phyloP scores from a whole-genome alignment of 2,113 vertebrate genomes.

The Puntigrus tetrazona region DNA sequence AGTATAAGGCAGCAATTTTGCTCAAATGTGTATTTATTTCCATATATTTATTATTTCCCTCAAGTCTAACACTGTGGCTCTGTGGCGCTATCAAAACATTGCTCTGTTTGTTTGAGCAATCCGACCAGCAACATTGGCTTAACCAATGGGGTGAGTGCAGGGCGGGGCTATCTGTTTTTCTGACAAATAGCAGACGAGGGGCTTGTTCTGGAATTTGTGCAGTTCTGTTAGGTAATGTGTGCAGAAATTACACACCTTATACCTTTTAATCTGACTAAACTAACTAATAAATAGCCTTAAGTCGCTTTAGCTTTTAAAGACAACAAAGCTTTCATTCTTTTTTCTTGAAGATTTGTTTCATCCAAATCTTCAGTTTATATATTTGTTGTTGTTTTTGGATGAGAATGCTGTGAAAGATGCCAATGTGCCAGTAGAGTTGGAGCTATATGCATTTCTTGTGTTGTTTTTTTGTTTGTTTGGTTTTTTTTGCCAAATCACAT shows the following conservation, averaged over 20 bases:
- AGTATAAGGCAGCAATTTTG: neutral
- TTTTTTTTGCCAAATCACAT: conserved; percentile 37
- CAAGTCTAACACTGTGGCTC: neutral
- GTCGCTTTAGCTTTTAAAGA: neutral
- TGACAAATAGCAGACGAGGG: neutral
- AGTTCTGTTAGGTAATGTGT: neutral
- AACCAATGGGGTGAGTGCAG: neutral
- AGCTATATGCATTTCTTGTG: conserved; percentile 25
- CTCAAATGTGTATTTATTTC: neutral
- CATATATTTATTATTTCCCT: neutral
- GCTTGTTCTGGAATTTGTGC: neutral
- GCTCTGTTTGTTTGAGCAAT: conserved; percentile 19
- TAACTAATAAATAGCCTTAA: conserved; percentile 6
- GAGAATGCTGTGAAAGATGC: conserved; percentile 20
- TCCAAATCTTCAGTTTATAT: neutral
- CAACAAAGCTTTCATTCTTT: neutral
- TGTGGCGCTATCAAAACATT: neutral
- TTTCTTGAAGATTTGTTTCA: neutral
- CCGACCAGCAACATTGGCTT: neutral
- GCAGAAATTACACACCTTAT: neutral
- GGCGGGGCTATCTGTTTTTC: neutral
- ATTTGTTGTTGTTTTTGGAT: neutral
- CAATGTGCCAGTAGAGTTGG: conserved; percentile 32
- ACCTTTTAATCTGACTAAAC: conserved; percentile 2
- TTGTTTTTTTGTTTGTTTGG: neutral